A percentile compares a stretch with the other conserved stretches of the same genome.
Conservation (phyloP, 2,888 invertebrate genomes). For the Caenorhabditis sp. region DNA sequence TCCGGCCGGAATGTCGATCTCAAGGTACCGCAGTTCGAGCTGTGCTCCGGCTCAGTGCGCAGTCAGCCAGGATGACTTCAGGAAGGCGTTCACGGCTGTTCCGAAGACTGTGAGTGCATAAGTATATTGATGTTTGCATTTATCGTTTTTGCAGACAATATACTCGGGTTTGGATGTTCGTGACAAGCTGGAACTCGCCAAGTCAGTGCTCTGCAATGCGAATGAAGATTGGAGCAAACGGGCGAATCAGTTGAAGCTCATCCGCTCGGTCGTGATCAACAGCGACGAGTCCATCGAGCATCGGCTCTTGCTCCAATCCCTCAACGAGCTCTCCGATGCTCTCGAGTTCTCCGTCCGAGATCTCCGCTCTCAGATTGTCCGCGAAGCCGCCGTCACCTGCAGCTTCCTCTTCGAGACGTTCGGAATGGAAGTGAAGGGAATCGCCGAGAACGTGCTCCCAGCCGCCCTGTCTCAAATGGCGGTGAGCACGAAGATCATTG, state of each 20-base stretch:
- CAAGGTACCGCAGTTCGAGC: slow-evolving; percentile 41
- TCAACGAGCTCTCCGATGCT: slow-evolving; percentile 35
- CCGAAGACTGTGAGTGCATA: slow-evolving; percentile 50
- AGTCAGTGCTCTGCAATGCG: slow-evolving; percentile 21
- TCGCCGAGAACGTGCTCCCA: slow-evolving; percentile 34
- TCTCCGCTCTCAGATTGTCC: slow-evolving; percentile 42
- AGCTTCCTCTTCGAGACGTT: slow-evolving; percentile 45
- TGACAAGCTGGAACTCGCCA: slow-evolving; percentile 34
- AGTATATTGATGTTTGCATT: too few relatives aligned
- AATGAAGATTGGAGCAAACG: slow-evolving; percentile 55
- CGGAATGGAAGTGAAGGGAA: slow-evolving; percentile 32
- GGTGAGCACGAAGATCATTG: slow-evolving; percentile 44
- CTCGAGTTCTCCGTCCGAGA: slow-evolving; percentile 47
- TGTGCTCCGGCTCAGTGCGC: slow-evolving; percentile 47
- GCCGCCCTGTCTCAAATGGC: slow-evolving; percentile 34
- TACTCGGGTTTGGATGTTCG: slow-evolving; percentile 35
- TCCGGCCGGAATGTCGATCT: slow-evolving; percentile 29
- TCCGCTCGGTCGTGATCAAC: slow-evolving; percentile 38
- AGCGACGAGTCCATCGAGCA: slow-evolving; percentile 28
- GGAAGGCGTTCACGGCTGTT: slow-evolving; percentile 53
- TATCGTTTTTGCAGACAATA: slow-evolving; percentile 29
- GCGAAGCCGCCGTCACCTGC: slow-evolving; percentile 50
- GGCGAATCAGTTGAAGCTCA: slow-evolving; percentile 46
- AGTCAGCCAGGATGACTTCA: slow-evolving; percentile 59
- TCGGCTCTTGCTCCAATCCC: slow-evolving; percentile 7